Base-by-base conservation (phyloP, 1,140 invertebrate species). In the Drosophila albomicans region DNA sequence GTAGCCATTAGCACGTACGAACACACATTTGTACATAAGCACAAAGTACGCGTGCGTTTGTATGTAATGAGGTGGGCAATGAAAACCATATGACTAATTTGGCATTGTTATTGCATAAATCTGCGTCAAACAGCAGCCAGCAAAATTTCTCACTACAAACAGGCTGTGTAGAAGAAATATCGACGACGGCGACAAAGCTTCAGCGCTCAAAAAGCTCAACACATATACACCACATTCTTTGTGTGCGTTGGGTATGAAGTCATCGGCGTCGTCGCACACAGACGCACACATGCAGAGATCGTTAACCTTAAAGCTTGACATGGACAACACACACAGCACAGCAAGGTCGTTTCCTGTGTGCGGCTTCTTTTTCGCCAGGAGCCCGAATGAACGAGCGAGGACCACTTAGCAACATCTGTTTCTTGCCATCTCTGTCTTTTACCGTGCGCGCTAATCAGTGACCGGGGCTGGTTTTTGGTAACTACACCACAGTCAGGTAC, bases 401-500 rank as follows among this genome's bases (percentile, higher is more conserved):
- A 63, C 49, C 61, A 49, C 59, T 69, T 66, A 51, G 70, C 72
- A 86, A 86, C 82, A 79, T 77, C 78, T 85, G 81, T 65, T n/a
- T n/a, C 16, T 57, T 35, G 16, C 30, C 7, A 45, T 49, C 51
- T 54, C 25, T 38, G 78, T 84, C 81, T 84, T 57, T 71, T 88
- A 91, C 94, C 93, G 93, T 94, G 93, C 94, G 95, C 93, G 95
- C 94, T 96, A 95, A 95, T 94, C 95, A 95, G 95, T 95, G 95
- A 94, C 95, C 95, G 94, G 91, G 94, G 94, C 94, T 95, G 95
- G 93, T 93, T 93, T 94, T 38, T 38, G 7, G 30, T 92, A 28
- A 6, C 79, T 78, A 80, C 76, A 38, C 92, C 92, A 91, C 93
- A 98, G 97, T 98, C 97, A 98, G 97, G 97, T 98, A 98, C 97